Base-by-base conservation (phyloP, 2,888 invertebrate species). In the Orthosia cruda region DNA sequence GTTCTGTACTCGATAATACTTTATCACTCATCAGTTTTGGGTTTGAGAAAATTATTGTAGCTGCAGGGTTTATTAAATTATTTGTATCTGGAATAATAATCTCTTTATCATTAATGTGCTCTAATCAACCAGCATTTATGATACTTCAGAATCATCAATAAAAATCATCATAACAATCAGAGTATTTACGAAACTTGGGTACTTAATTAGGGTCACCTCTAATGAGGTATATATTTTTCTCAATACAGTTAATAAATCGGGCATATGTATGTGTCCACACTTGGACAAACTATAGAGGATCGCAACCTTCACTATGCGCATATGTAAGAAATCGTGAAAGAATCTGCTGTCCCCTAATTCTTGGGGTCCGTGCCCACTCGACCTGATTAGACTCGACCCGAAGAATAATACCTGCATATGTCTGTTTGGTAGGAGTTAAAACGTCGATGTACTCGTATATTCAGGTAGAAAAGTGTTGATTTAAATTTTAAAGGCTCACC, bases 21-120 rank as follows among this genome's bases (percentile, higher is more conserved):
- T 54, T 55, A 73, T 63, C 40, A 3, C 12, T 18, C 2, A 47
- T 32, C 45, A 5, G 11, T 23, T 23, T 26, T 3, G 5, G 26
- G 16, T 26, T 70, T 4, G 3, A 50, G 49, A 50, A 26, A 69
- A 69, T 50, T 52, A 18, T 52, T 70, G 23, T 23, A 32, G 47
- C 26, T 67, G 50, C 18, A 23, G 23, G 1, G 9, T 26, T 45
- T 11, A n/a, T 26, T 45, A 45, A 45, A 16, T 23, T 45, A 52
- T 45, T 68, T n/a, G 23, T 7, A 16, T 23, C 4, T 12, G 1
- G 32, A 50, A 26, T 47, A 47, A 64, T 47, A 16, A 32, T 47
- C 23, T 26, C 7, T 49, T 13, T 13, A 49, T 26, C 12, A 26
- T 47, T 26, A 47, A 47, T 32, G 16, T 63, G 26, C 4, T 65